A percentile compares a stretch with the other conserved stretches of the same genome.
phyloP scores from a whole-genome alignment of 2,888 invertebrate species.

The Drosophila leonis region DNA sequence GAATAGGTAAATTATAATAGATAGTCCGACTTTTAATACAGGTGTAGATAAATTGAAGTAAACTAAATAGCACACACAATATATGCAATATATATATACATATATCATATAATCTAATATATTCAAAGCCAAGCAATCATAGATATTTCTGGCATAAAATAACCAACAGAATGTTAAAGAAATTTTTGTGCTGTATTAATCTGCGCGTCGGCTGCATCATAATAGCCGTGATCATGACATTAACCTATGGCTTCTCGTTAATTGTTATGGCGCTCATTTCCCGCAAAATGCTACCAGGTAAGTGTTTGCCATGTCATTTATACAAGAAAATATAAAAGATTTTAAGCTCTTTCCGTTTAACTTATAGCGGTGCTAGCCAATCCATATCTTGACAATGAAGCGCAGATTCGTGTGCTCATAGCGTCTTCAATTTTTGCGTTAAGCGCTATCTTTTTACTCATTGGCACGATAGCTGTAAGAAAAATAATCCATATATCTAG shows the following conservation, averaged over 20 bases:
- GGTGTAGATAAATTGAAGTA: too few species aligned
- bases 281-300: conserved; percentile 16
- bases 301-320: not conserved
- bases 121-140: conserved; percentile 11
- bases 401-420: conserved; percentile 6
- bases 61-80: too few species aligned
- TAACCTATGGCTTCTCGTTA: conserved; percentile 12
- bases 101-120: not conserved
- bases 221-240: not conserved
- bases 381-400: conserved; percentile 2
- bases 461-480: conserved; percentile 19
- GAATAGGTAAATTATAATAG: too few species aligned
- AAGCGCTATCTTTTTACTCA: not conserved
- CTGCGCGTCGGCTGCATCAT: conserved; percentile 8
- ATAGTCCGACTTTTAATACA: too few species aligned
- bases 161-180: conserved; percentile 12
- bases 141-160: not conserved
- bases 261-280: conserved; percentile 1
- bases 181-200: conserved; percentile 9
- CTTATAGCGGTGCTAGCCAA: conserved; percentile 17
- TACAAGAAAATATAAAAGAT: not conserved
- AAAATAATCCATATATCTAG: not conserved
- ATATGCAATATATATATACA: too few species aligned
- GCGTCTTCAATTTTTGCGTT: conserved; percentile 6
- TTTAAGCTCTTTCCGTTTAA: too few species aligned